Base-by-base conservation (phyloP, 1,140 invertebrate genomes). In the Cotesia glomerata region DNA sequence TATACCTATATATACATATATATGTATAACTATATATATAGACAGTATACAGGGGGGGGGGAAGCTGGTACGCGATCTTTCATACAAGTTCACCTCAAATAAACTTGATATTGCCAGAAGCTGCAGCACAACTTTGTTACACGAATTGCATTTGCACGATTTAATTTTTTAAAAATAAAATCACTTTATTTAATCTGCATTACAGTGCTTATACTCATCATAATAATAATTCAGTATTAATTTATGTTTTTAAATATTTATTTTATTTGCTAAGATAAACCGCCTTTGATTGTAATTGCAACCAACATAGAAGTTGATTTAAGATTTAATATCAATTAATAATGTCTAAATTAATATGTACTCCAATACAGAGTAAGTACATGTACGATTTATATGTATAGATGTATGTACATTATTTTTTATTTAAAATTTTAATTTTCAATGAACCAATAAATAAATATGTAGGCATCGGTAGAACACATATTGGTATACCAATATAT, bases 321-420 rank as follows among this genome's bases (percentile, higher is more conserved):
- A 14, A 39, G 32, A 39, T 64, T 64, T 18, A 56, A 18, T 64
- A 26, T 9, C 65, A 9, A 67, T 67, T 67, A 67, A 67, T 67
- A 52, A 67, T 67, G 65, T 67, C 49, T 18, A 54, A 67, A 67
- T 67, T 67, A 52, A 67, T 67, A 54, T 67, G 34, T 52, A 54
- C 26, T 26, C 13, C 34, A 64, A 14, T 18, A 39, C 5, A 64
- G 5, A 9, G n/a, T 26, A 26, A 26, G 26, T 26, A 26, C 26
- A 26, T 26, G 26, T 26, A 26, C 26, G 26, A 26, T 26, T 26
- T 26, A 26, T 26, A 26, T 51, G 32, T 64, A 35, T 18, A 52
- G 3, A 35, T 39, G 45, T 54, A 54, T 26, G 26, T 26, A 26
- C 26, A 26, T 26, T 26, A 26, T 26, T 26, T 26, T 26, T 26